phyloP scores from a whole-genome alignment of 1,140 invertebrate genomes.

The Cryptotermes secundus region DNA sequence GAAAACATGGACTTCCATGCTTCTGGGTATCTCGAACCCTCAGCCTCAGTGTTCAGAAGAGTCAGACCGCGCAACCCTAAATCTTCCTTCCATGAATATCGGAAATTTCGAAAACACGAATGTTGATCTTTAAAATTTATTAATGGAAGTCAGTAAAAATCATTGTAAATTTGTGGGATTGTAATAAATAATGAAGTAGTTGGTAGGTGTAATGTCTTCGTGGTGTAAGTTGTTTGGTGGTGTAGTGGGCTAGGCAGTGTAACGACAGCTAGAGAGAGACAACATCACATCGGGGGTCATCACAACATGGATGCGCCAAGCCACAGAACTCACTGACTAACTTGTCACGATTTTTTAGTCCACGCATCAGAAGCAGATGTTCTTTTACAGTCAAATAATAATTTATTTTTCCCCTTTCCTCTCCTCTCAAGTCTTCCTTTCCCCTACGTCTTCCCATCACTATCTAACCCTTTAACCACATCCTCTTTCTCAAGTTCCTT shows the following conservation, averaged over 20 bases:
- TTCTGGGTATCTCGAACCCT: too few species aligned
- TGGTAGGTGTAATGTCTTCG: neutral
- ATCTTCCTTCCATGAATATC: too few species aligned
- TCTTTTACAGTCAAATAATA: conserved; percentile 20
- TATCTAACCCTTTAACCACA: conserved; percentile 1
- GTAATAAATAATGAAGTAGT: too few species aligned
- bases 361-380: conserved; percentile 10
- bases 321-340: conserved; percentile 8
- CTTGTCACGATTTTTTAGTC: conserved; percentile 19
- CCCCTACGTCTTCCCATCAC: neutral
- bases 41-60: too few species aligned
- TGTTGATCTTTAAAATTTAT: too few species aligned
- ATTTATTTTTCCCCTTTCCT: neutral
- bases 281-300: conserved; percentile 8
- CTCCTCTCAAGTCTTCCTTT: neutral
- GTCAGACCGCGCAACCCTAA: too few species aligned
- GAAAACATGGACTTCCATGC: too few species aligned
- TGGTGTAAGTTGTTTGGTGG: neutral
- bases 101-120: too few species aligned
- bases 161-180: too few species aligned
- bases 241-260: neutral
- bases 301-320: conserved; percentile 2
- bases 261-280: neutral
- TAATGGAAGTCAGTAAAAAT: too few species aligned
- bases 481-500: neutral